phyloP scores from a whole-genome alignment of 2,888 invertebrate genomes.

The Hesperia comma region DNA sequence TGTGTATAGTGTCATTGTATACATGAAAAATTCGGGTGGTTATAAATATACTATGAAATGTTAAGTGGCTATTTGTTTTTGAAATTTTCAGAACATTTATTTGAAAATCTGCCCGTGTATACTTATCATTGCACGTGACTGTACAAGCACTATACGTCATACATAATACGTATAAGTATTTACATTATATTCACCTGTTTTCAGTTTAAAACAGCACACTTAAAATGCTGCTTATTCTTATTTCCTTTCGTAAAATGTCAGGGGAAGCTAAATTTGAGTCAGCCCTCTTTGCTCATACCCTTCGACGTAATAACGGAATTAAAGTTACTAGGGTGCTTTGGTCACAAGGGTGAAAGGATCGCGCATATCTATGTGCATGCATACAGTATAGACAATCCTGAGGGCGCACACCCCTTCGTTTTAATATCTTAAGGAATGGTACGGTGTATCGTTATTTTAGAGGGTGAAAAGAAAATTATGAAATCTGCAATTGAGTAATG shows the following conservation, averaged over 20 bases:
- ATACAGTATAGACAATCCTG: slow-evolving; percentile 30
- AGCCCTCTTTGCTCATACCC: slow-evolving; percentile 58
- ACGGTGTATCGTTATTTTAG: slow-evolving; percentile 11
- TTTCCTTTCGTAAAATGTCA: slow-evolving; percentile 22
- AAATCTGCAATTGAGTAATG: background rate
- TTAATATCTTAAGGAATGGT: slow-evolving; percentile 38
- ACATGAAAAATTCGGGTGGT: too few species aligned
- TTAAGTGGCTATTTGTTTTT: too few species aligned
- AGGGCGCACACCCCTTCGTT: slow-evolving; percentile 30
- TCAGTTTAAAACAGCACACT: background rate
- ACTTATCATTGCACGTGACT: too few species aligned
- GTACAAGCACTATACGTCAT: too few species aligned
- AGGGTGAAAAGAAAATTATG: background rate
- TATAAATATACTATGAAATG: too few species aligned
- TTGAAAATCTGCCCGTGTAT: too few species aligned
- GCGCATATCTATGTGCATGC: slow-evolving; percentile 33
- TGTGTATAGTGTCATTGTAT: too few species aligned
- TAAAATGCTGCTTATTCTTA: slow-evolving; percentile 14
- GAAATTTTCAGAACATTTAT: too few species aligned
- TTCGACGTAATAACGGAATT: slow-evolving; percentile 73
- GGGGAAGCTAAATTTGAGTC: slow-evolving; percentile 38
- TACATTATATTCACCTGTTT: background rate
- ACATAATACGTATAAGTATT: background rate
- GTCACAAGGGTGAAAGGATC: slow-evolving; percentile 58
- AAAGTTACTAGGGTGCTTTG: slow-evolving; percentile 77